Percentiles rank a stretch among this genome's conserved stretches.
Evolutionary conservation across 2,113 vertebrate species (phyloP).

Genomic region (Trogon melanurus): DNA sequence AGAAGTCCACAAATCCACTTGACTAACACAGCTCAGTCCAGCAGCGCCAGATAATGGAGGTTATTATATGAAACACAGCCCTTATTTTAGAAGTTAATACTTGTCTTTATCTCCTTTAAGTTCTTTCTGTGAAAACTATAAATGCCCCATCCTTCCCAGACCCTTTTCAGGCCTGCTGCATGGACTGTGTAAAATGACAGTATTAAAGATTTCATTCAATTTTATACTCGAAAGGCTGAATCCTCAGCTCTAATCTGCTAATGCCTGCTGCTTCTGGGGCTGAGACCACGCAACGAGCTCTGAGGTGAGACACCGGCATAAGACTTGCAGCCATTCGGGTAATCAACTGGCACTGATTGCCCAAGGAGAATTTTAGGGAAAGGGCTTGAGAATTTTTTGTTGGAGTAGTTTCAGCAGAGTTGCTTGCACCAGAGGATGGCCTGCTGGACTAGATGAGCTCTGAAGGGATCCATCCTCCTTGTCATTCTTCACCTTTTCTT

Average conservation of each 20-base stretch:
- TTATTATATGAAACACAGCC: background rate
- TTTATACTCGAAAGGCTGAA: background rate
- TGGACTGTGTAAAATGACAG: background rate
- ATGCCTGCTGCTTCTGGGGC: background rate
- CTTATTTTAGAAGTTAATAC: slow-evolving; percentile 19
- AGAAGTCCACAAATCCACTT: background rate
- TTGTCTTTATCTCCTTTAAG: background rate
- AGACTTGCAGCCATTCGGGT: background rate
- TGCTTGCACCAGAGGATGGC: background rate
- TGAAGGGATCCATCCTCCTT: background rate
- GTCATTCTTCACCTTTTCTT: background rate
- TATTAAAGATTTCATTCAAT: background rate
- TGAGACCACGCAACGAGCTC: background rate
- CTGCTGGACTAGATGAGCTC: background rate
- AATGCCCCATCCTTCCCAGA: background rate
- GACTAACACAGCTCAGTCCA: background rate
- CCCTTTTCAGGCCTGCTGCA: background rate
- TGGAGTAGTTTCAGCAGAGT: background rate
- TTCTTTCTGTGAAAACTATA: background rate
- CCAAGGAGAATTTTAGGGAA: background rate
- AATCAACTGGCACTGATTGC: background rate
- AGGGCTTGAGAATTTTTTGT: background rate
- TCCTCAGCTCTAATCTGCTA: background rate
- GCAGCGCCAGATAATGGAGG: background rate
- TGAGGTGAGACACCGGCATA: background rate